A percentile compares a stretch with the other conserved stretches of the same genome.
Evolutionary conservation across 2,113 vertebrate species (phyloP).

Genomic region (Ageneiosus marmoratus): DNA sequence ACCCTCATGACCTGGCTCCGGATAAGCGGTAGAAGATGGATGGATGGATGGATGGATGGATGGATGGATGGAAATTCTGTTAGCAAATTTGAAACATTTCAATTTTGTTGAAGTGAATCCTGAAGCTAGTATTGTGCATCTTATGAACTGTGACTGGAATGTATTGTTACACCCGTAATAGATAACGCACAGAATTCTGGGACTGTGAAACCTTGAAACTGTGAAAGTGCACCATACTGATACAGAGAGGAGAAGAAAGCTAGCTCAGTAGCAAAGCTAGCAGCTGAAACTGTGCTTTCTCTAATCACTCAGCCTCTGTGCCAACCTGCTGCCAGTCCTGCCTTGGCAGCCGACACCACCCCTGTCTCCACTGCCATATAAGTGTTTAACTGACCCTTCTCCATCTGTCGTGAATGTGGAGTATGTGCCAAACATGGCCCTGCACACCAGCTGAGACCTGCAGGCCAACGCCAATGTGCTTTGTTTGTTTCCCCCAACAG

Average conservation of each 20-base stretch:
- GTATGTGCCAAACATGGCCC: slow-evolving; percentile 60
- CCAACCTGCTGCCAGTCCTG: slow-evolving; percentile 25
- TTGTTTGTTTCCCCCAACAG: slow-evolving; percentile 51
- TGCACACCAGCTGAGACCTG: slow-evolving; percentile 63
- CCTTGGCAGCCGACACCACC: slow-evolving; percentile 27
- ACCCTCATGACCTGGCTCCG: too few species aligned
- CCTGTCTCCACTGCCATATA: slow-evolving; percentile 29
- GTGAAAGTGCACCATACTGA: neutral
- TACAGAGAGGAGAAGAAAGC: neutral
- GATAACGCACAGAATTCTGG: neutral
- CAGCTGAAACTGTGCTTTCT: slow-evolving; percentile 1
- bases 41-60: too few species aligned
- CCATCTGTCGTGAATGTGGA: slow-evolving; percentile 69
- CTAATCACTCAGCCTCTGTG: slow-evolving; percentile 7
- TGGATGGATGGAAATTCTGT: too few species aligned
- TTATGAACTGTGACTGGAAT: neutral
- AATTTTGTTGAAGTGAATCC: neutral
- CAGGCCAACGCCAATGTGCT: slow-evolving; percentile 61
- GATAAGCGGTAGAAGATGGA: too few species aligned
- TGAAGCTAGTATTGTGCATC: neutral
- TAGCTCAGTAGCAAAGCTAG: neutral
- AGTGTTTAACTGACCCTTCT: slow-evolving; percentile 57
- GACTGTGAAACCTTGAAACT: neutral
- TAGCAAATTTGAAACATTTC: too few species aligned
- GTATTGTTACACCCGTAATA: neutral